phyloP scores from a whole-genome alignment of 2,113 vertebrate species.

The Amblyornis subalaris region DNA sequence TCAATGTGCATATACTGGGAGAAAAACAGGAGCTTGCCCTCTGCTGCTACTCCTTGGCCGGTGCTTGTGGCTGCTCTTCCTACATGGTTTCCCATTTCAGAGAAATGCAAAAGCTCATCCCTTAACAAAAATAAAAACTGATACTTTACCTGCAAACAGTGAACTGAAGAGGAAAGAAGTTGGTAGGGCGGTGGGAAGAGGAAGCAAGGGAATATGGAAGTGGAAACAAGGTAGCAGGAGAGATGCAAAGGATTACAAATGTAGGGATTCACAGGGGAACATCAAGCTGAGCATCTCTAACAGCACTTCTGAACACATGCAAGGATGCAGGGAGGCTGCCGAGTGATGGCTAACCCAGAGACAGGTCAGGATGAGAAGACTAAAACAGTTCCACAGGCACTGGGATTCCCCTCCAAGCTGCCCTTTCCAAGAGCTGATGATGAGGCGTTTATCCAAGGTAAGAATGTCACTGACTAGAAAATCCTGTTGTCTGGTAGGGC shows the following conservation, averaged over 20 bases:
- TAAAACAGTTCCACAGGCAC: not conserved
- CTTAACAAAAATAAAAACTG: not conserved
- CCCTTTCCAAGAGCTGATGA: not conserved
- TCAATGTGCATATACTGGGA: not conserved
- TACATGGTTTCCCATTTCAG: not conserved
- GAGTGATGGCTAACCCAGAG: not conserved
- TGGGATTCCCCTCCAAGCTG: not conserved
- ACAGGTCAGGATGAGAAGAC: not conserved
- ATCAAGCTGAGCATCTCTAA: not conserved
- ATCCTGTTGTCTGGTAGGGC: not conserved
- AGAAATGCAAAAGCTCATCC: not conserved
- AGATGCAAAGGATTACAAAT: not conserved
- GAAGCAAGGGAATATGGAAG: not conserved
- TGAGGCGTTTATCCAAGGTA: not conserved
- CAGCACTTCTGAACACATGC: not conserved
- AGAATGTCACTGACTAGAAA: not conserved
- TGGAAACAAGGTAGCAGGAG: not conserved
- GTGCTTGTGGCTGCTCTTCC: not conserved
- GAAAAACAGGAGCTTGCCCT: not conserved
- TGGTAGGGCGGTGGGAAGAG: too few species aligned
- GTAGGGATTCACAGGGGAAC: not conserved
- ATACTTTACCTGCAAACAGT: not conserved
- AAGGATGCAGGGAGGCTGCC: not conserved
- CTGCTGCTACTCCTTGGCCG: not conserved
- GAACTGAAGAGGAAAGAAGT: not conserved